Evolutionary conservation across 2,888 invertebrate species (phyloP), one percentile per base, ranked within the genome.

Genomic region (Formica aserva): DNA sequence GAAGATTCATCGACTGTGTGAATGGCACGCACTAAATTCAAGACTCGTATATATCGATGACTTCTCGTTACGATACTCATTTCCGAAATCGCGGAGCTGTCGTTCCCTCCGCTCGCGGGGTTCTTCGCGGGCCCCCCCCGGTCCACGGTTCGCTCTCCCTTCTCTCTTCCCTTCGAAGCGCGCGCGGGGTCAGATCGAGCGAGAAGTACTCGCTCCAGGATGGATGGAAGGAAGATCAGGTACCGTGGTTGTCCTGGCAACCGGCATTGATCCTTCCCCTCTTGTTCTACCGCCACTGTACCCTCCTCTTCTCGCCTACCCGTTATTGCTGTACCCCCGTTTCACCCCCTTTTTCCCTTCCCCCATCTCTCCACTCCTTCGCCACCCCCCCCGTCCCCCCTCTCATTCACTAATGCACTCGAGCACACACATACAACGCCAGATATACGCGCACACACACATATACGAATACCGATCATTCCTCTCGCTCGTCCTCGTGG

Each of bases 241-340:
- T 91, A 92, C 91, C 91, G 91, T 89, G 92, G 94, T 94, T 94
- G 93, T 94, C 93, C 92, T 87, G 93, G 93, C 93, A 92, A 94
- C 94, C 93, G 91, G 93, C 94, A 94, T 94, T 94, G 94, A 94
- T 94, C 94, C 93, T 93, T 92, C 93, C 93, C 93, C 93, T 91
- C 92, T 89, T 86, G 83, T 84, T 88, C 90, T 86, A 87, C 86
- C 86, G 85, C 87, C 85, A 87, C 84, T 83, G 52, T 76, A 38
- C 74, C 29, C 84, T 81, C 87, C 85, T 67, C 80, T 86, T 86
- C 85, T 87, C 85, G 69, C 83, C 72, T 84, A 29, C 66, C 85
- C 83, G 78, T 63, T 80, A 85, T 87, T 88, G 85, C 85, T 82
- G 74, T 80, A 83, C 78, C 65, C 85, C 77, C 75, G 52, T 55